These are phyloP conservation scores for Carpatolechia fugitivella DNA, from an alignment of 2,888 invertebrate species.

Conservation along the genomic window DNA sequence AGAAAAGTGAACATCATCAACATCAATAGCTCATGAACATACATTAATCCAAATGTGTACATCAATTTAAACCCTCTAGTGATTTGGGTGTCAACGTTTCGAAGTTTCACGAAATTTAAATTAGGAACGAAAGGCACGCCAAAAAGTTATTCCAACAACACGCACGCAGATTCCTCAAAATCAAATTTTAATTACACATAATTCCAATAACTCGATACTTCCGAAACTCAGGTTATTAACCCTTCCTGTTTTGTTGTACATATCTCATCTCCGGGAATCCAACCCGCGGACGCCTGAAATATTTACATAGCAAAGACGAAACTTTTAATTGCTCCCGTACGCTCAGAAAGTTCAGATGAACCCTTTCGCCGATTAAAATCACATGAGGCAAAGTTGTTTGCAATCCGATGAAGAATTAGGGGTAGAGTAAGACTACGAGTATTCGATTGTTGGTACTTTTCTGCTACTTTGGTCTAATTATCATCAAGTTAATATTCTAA, in stretches of 20 bases:
- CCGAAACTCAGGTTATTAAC: conserved; percentile 1
- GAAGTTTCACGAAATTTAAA: background rate
- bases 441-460: too few species aligned
- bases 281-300: conserved; percentile 25
- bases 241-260: conserved; percentile 4
- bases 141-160: background rate
- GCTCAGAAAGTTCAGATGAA: conserved; percentile 30
- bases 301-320: conserved; percentile 38
- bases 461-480: too few species aligned
- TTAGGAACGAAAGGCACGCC: background rate
- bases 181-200: background rate
- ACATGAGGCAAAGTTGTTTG: conserved; percentile 31
- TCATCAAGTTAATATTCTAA: too few species aligned
- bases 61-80: too few species aligned
- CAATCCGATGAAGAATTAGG: conserved; percentile 19
- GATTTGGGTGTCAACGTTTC: background rate
- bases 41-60: too few species aligned
- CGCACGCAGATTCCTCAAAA: background rate
- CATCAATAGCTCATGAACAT: too few species aligned
- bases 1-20: too few species aligned
- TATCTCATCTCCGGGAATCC: conserved; percentile 4
- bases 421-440: conserved; percentile 24
- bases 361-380: conserved; percentile 36
- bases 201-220: background rate
- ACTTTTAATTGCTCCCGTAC: conserved; percentile 39